Conservation (phyloP, 1,140 invertebrate genomes). For the Nilaparvata lugens region DNA sequence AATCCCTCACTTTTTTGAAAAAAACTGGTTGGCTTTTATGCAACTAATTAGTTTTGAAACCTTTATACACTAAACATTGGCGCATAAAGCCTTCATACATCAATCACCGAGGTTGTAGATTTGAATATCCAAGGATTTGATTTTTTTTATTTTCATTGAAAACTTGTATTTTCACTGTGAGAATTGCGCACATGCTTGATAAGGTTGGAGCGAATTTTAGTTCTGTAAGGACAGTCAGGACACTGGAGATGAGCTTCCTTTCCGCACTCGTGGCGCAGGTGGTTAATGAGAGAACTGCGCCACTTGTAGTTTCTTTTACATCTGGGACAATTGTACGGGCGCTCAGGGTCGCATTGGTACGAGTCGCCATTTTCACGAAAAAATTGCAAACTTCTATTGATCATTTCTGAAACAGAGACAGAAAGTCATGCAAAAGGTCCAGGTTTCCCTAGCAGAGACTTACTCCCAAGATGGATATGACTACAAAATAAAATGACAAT, state of each 20-base stretch:
- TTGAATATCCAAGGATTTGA: too few relatives aligned
- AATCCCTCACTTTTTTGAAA: too few relatives aligned
- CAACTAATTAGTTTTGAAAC: too few relatives aligned
- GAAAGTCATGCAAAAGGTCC: too few relatives aligned
- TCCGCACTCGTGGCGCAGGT: slow-evolving; percentile 40
- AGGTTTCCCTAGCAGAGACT: neutral
- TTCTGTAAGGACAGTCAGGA: slow-evolving; percentile 37
- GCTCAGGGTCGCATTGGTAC: neutral
- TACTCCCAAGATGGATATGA: too few relatives aligned
- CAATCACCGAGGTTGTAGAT: too few relatives aligned
- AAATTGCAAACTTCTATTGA: neutral
- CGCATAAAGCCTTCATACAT: too few relatives aligned
- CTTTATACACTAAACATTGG: too few relatives aligned
- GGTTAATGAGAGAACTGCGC: slow-evolving; percentile 50
- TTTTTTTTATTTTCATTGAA: too few relatives aligned
- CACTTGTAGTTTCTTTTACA: slow-evolving; percentile 54
- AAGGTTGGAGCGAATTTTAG: slow-evolving; percentile 19
- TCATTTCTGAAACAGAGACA: slow-evolving; percentile 9
- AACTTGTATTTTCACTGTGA: slow-evolving; percentile 11
- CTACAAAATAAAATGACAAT: too few relatives aligned
- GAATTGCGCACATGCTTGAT: slow-evolving; percentile 26
- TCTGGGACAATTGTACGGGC: slow-evolving; percentile 37
- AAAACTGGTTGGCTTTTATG: too few relatives aligned
- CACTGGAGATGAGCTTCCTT: slow-evolving; percentile 28
- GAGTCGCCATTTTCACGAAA: neutral